These are phyloP conservation scores for Platorchestia sp. DNA, from an alignment of 1,140 invertebrate genomes.

Conservation along the genomic window DNA sequence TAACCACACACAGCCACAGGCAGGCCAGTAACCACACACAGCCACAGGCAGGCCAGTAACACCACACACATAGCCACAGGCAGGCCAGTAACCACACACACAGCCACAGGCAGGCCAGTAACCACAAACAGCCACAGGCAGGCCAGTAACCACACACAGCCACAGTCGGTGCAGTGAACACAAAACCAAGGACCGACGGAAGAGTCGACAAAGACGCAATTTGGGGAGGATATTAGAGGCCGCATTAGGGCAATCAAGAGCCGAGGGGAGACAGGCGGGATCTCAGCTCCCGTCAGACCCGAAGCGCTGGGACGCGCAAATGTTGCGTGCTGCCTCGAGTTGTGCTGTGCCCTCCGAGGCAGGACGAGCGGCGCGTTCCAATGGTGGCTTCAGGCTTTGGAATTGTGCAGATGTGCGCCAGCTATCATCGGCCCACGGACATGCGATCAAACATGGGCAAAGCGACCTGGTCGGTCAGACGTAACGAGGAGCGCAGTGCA, in stretches of 20 bases:
- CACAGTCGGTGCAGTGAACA: neutral
- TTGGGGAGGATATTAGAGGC: slow-evolving; percentile 46
- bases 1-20: too few relatives aligned
- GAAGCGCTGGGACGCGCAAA: neutral
- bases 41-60: neutral
- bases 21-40: too few relatives aligned
- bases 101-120: neutral
- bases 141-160: too few relatives aligned
- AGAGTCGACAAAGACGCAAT: slow-evolving; percentile 53
- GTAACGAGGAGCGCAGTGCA: neutral
- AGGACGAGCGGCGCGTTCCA: neutral
- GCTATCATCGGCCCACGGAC: neutral
- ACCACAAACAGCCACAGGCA: neutral
- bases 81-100: too few relatives aligned
- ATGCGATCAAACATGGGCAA: neutral
- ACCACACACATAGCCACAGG: too few relatives aligned
- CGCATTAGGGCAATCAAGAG: slow-evolving; percentile 34
- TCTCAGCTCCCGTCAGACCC: neutral
- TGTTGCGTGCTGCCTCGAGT: neutral
- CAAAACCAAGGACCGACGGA: slow-evolving; percentile 20
- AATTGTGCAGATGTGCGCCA: neutral
- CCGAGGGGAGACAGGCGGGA: slow-evolving; percentile 14
- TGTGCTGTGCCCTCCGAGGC: neutral
- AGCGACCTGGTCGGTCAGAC: neutral
- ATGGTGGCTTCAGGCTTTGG: neutral